phyloP scores from a whole-genome alignment of 2,888 invertebrate genomes.

The Microdon myrmicae region DNA sequence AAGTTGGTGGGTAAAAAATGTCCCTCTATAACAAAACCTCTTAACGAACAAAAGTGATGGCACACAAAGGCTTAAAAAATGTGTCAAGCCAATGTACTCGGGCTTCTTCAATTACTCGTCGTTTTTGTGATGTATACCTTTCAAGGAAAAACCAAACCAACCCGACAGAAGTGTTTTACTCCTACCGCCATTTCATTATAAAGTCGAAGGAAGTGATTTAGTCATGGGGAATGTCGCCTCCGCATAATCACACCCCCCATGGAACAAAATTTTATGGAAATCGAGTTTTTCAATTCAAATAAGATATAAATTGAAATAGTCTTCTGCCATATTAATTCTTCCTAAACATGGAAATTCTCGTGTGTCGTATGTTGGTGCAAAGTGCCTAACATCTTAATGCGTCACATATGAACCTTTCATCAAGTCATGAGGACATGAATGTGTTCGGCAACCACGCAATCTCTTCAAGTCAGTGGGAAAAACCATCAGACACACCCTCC shows the following conservation, averaged over 20 bases:
- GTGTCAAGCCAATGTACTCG: constrained; percentile 52
- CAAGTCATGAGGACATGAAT: constrained; percentile 2
- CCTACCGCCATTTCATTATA: too few species aligned
- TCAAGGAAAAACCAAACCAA: constrained; percentile 32
- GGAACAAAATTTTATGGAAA: constrained; percentile 3
- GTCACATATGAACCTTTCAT: constrained; percentile 10
- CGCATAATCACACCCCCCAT: constrained; percentile 30
- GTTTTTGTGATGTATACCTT: not conserved
- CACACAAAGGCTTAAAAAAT: constrained; percentile 36
- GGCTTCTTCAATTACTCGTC: constrained; percentile 15
- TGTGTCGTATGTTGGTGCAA: constrained; percentile 20
- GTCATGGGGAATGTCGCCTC: constrained; percentile 43
- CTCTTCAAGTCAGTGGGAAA: too few species aligned
- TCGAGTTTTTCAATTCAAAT: constrained; percentile 41
- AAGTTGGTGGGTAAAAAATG: constrained; percentile 19
- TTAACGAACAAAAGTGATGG: constrained; percentile 45
- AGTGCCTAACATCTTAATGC: constrained; percentile 31
- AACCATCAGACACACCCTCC: constrained; percentile 2
- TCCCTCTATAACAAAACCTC: constrained; percentile 24
- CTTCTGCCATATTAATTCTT: constrained; percentile 20
- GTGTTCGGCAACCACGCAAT: constrained; percentile 20
- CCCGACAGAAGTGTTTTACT: constrained; percentile 37
- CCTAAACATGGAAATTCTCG: constrained; percentile 20
- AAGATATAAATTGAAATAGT: constrained; percentile 26
- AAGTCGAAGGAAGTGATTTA: constrained; percentile 39